Evolutionary conservation across 35 echinoderm and acorn worm genomes (phyloP), one percentile per base, ranked within the genome.

Genomic region (Nesometra sesokonis): DNA sequence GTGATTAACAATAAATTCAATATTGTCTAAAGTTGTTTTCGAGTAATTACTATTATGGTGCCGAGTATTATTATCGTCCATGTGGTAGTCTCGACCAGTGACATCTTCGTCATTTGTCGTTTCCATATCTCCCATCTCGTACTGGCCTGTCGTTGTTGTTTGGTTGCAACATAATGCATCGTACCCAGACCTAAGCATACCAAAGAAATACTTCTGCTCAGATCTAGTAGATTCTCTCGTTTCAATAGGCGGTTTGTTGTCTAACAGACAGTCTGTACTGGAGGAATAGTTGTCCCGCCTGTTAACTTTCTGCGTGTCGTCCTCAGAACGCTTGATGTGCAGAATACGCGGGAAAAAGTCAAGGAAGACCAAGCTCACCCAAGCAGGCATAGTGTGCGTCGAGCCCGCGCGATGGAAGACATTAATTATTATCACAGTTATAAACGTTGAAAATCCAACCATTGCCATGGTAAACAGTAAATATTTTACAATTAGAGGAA

Each of bases 381-480:
- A 97, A 0, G 78, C 32, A 23, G 92, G 86, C 83, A 97, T 89
- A 31, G 95, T 93, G 76, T 97, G 95, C 3, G 95, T 97, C 67
- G 89, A 87, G 13, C 91, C 86, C 15, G 92, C 87, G 4, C 95
- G 91, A 83, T 93, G 92, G 84, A 93, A 93, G 33, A 97, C 82
- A 86, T 97, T 93, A 33, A 97, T 93, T 36, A 91, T 90, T 30
- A 97, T 93, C 57, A 97, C 92, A 17, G 95, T 97, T 13, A 93
- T 82, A 2, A 93, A 86, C 27, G 91, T 97, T 17, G 95, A 97
- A 17, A 97, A 84, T 32, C 89, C 91, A 47, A 97, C 95, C 86
- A 97, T 93, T 17, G 86, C 91, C 95, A 97, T 97, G 38, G 92
- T 93, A 87, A 97, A 97, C 77, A 97, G 82, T 32, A 97, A 87